A percentile compares a stretch with the other conserved stretches of the same genome.
Evolutionary conservation across 2,113 vertebrate species (phyloP).

Genomic region (Caracal caracal): DNA sequence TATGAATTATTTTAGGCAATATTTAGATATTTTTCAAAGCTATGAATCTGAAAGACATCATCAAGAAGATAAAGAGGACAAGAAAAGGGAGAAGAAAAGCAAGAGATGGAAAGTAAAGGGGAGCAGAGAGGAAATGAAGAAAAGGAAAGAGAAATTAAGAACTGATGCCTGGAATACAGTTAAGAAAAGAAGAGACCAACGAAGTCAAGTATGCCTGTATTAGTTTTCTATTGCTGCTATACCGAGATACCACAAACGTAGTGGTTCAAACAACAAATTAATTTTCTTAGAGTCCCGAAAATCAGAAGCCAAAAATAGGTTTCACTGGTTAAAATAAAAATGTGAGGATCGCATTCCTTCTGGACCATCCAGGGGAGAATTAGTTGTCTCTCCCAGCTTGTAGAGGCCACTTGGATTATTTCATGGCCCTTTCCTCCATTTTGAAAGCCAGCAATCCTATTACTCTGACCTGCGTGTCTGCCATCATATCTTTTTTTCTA

Average conservation of each 20-base stretch:
- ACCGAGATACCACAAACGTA: neutral
- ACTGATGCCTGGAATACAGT: neutral
- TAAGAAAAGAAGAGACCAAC: neutral
- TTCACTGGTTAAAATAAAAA: neutral
- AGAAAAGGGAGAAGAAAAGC: neutral
- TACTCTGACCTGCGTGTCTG: neutral
- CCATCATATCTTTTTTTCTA: neutral
- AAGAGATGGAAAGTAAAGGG: neutral
- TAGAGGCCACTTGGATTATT: neutral
- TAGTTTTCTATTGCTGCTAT: neutral
- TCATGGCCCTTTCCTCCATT: neutral
- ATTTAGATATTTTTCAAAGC: neutral
- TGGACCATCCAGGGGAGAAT: neutral
- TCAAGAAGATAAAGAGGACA: neutral
- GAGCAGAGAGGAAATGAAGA: neutral
- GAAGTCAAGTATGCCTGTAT: neutral
- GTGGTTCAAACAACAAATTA: neutral
- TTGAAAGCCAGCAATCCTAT: neutral
- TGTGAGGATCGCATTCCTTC: neutral
- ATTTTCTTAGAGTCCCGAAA: neutral
- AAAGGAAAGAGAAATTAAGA: neutral
- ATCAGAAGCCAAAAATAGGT: neutral
- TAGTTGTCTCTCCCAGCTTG: neutral
- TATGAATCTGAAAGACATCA: neutral
- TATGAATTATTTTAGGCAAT: neutral